Evolutionary conservation across 2,797 vertebrate genomes (phyloP), one percentile per base, ranked within the genome.

Genomic region (Lagocephalus sceleratus): DNA sequence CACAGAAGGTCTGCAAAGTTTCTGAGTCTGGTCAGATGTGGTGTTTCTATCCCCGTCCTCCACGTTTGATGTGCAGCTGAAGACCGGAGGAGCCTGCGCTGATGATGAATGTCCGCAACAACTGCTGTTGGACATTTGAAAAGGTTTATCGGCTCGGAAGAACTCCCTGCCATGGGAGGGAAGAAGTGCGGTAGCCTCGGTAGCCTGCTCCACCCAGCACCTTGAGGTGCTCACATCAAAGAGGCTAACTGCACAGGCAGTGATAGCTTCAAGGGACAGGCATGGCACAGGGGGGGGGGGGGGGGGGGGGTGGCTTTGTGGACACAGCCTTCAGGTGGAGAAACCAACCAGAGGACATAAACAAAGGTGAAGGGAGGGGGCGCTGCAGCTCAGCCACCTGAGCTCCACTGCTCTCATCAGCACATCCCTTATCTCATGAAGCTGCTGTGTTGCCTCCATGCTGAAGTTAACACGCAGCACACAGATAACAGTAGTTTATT

Each of bases 401-500:
- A 43, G 46, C 47, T 41, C 41, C n/a, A 14, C 20, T 52, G 26
- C 21, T 71, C 51, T 76, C 54, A 71, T 70, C 71, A 63, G 63
- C 53, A 50, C n/a, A 68, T 56, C 51, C 11, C 2, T 72, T 35
- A 76, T 68, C 62, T 70, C 25, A 73, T 68, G 38, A 67, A 56
- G 43, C 23, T 25, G 41, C 41, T 45, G 57, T 55, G 66, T 50
- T 54, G 45, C 45, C 58, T 61, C 57, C 55, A 69, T 50, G 23
- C 57, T n/a, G 3, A 44, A 44, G 47, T 73, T 78, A 52, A 43
- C 38, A 69, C 79, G 73, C 59, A 73, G 73, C 70, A 81, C 54
- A 68, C 20, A 47, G 75, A 73, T 79, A 42, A 75, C 70, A 42
- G 54, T 47, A 53, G 63, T 73, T 78, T 53, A 68, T 75, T 74